phyloP scores from a whole-genome alignment of 37 sponge, comb jelly and placozoan species.

The Diacarnus erythraeanus region DNA sequence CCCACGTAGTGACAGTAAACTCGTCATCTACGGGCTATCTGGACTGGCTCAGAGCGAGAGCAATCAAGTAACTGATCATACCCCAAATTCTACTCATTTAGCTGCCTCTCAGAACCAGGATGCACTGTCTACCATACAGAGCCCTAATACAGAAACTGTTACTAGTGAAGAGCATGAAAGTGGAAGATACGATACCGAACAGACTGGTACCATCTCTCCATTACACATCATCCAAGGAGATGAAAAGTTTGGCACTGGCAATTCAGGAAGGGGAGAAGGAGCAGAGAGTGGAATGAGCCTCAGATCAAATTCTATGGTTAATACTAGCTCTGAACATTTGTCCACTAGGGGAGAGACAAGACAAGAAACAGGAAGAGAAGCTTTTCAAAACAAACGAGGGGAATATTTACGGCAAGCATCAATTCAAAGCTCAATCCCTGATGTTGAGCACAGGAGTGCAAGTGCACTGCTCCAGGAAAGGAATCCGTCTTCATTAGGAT shows the following conservation, averaged over 20 bases:
- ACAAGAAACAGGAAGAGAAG: not conserved
- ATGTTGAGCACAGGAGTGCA: conserved; percentile 9
- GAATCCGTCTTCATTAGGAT: not conserved
- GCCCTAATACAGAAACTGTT: too few species aligned
- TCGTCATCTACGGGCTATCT: conserved; percentile 15
- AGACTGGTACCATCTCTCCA: not conserved
- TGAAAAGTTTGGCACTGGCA: not conserved
- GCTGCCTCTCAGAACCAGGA: too few species aligned
- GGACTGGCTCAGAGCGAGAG: not conserved
- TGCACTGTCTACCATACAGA: too few species aligned
- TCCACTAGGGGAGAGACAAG: not conserved
- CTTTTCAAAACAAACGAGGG: not conserved
- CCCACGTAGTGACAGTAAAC: conserved; percentile 1
- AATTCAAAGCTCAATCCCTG: not conserved
- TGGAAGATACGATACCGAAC: not conserved
- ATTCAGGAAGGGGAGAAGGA: not conserved
- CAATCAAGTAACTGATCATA: not conserved
- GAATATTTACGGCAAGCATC: not conserved
- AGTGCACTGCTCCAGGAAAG: not conserved
- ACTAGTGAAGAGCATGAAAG: too few species aligned
- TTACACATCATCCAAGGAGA: conserved; percentile 9
- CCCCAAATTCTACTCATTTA: not conserved
- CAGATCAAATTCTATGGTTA: not conserved
- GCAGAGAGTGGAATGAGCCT: not conserved
- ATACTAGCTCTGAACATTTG: too few species aligned